A percentile compares a stretch with the other conserved stretches of the same genome.
These are phyloP conservation scores for Teleogryllus oceanicus DNA, from an alignment of 2,888 invertebrate species.

Conservation along the genomic window DNA sequence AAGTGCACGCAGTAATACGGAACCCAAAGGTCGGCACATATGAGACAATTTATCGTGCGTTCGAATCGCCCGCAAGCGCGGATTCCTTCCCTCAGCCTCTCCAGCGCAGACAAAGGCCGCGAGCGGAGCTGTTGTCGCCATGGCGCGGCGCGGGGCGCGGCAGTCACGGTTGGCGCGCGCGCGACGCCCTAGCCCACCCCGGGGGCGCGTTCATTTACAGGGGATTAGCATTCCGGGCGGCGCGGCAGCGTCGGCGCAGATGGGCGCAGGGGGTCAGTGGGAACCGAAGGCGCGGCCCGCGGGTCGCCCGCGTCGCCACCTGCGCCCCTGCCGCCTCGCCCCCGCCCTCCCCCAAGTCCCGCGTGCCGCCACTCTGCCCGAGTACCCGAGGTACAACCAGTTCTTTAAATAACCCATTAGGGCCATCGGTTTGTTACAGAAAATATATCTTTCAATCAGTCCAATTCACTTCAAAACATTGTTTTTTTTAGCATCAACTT, in stretches of 20 bases:
- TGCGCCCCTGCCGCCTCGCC: neutral
- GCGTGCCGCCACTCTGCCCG: too few species aligned
- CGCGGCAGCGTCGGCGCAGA: neutral
- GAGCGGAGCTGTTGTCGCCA: neutral
- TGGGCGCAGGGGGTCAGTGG: neutral
- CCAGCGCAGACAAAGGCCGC: too few species aligned
- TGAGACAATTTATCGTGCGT: too few species aligned
- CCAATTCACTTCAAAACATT: too few species aligned
- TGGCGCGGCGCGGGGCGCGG: neutral
- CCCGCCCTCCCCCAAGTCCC: neutral
- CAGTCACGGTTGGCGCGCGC: neutral
- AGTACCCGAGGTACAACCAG: too few species aligned
- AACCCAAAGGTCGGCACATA: too few species aligned
- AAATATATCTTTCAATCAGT: too few species aligned
- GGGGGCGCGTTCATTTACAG: neutral
- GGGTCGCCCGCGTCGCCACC: neutral
- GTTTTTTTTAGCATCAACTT: too few species aligned
- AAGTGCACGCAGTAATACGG: too few species aligned
- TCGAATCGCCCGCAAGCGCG: neutral
- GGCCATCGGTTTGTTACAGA: too few species aligned
- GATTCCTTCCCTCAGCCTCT: neutral
- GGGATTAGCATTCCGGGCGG: neutral
- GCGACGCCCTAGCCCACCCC: neutral
- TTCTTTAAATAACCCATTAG: too few species aligned
- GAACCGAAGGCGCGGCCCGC: neutral